A percentile compares a stretch with the other conserved stretches of the same genome.
phyloP scores from a whole-genome alignment of 2,888 invertebrate genomes.

The Drosophila kambysellisi region DNA sequence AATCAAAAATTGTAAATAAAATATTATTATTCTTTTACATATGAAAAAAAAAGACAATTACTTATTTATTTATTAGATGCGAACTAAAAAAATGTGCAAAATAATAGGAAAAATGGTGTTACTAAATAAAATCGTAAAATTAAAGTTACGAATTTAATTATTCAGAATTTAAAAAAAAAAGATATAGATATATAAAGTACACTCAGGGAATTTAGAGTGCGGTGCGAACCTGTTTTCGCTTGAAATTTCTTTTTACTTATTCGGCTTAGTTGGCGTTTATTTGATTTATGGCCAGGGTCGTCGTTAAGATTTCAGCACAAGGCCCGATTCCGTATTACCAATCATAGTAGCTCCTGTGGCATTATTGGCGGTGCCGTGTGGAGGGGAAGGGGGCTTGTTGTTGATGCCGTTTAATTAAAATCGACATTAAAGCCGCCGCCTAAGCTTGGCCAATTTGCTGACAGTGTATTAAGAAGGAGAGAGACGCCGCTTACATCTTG shows the following conservation, averaged over 20 bases:
- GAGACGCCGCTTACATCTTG: background rate
- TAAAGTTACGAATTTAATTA: background rate
- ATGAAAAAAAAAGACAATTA: background rate
- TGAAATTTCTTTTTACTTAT: constrained; percentile 48
- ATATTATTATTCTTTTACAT: background rate
- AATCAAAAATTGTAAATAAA: background rate
- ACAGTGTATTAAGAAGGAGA: constrained; percentile 42
- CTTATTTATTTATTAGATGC: background rate
- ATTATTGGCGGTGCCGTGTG: background rate
- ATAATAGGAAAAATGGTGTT: background rate
- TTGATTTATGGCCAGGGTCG: constrained; percentile 77
- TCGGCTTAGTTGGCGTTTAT: constrained; percentile 75
- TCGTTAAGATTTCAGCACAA: constrained; percentile 56
- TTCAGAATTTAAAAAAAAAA: too few species aligned
- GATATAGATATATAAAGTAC: background rate
- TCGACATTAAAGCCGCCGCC: constrained; percentile 66
- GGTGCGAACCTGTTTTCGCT: background rate
- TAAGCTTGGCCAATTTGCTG: constrained; percentile 68
- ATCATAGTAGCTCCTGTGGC: constrained; percentile 25
- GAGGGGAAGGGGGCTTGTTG: constrained; percentile 8
- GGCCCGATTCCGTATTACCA: constrained; percentile 36
- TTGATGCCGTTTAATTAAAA: constrained; percentile 68
- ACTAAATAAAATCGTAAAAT: background rate
- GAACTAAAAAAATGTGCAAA: background rate
- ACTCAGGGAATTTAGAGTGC: constrained; percentile 6